These are phyloP conservation scores for Xestia c-nigrum DNA, from an alignment of 2,888 invertebrate genomes.

Conservation along the genomic window DNA sequence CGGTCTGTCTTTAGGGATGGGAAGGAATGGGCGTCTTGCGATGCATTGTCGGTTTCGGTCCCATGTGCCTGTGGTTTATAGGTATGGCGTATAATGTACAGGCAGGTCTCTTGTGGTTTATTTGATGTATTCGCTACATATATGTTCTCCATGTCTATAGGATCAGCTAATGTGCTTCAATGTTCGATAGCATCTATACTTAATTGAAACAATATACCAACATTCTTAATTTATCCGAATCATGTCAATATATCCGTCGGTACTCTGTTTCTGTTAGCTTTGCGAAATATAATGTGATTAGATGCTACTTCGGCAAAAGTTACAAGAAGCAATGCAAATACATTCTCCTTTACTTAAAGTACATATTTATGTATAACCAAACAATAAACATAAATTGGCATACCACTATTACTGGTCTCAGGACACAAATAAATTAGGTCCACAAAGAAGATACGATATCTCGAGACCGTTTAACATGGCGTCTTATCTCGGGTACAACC, in stretches of 20 bases:
- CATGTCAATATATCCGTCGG: neutral
- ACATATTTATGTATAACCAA: neutral
- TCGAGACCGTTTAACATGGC: constrained; percentile 38
- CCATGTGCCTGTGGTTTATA: constrained; percentile 29
- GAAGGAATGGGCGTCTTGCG: constrained; percentile 3
- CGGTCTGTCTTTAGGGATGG: constrained; percentile 9
- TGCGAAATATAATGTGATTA: neutral
- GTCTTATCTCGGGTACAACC: constrained; percentile 46
- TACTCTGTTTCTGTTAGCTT: neutral
- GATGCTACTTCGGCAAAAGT: too few species aligned
- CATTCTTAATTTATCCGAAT: neutral
- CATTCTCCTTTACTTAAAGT: neutral
- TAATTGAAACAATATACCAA: neutral
- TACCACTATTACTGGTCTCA: neutral
- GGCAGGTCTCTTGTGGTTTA: constrained; percentile 19
- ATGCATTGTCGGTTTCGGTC: constrained; percentile 38
- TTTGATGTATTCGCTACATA: constrained; percentile 16
- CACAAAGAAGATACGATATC: constrained; percentile 30
- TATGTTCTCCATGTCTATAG: neutral
- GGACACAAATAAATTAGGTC: constrained; percentile 6
- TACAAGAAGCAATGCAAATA: neutral
- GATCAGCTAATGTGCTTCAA: neutral
- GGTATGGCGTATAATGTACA: constrained; percentile 4
- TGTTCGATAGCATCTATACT: neutral
- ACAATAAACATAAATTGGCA: constrained; percentile 10